These are phyloP conservation scores for Strigamia crassipes DNA, from an alignment of 2,888 invertebrate species.

Conservation along the genomic window DNA sequence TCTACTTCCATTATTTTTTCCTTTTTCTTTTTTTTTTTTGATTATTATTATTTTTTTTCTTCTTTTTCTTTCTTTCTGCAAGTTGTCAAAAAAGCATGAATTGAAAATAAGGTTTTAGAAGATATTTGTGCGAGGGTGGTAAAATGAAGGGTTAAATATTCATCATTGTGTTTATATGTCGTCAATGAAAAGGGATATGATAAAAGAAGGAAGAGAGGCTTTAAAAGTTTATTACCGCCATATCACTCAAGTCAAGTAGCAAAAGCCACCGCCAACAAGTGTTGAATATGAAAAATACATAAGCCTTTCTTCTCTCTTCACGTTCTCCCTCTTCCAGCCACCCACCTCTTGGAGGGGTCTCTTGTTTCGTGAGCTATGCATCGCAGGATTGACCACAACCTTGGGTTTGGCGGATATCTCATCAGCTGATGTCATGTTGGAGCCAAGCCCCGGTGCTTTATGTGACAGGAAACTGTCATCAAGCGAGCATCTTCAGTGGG, in stretches of 20 bases:
- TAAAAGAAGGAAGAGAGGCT: not conserved
- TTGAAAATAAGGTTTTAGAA: not conserved
- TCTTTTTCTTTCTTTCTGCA: not conserved
- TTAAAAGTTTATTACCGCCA: not conserved
- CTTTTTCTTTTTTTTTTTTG: not conserved
- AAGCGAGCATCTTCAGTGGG: not conserved
- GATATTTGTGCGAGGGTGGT: not conserved
- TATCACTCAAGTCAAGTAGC: not conserved
- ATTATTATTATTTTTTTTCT: not conserved
- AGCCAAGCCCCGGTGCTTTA: not conserved
- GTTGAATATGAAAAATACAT: not conserved
- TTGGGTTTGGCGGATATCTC: not conserved
- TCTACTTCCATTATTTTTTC: not conserved
- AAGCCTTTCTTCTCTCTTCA: not conserved
- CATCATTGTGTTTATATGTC: not conserved
- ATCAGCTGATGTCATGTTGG: not conserved
- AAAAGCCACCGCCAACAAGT: not conserved
- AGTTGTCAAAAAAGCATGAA: not conserved
- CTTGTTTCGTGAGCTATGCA: not conserved
- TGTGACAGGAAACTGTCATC: not conserved
- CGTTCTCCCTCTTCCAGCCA: not conserved
- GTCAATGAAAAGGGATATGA: not conserved
- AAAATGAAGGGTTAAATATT: not conserved
- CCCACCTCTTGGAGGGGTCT: not conserved
- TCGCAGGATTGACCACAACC: not conserved